A percentile compares a stretch with the other conserved stretches of the same genome.
These are phyloP conservation scores for Microplitis mediator DNA, from an alignment of 1,140 invertebrate genomes.

Conservation along the genomic window DNA sequence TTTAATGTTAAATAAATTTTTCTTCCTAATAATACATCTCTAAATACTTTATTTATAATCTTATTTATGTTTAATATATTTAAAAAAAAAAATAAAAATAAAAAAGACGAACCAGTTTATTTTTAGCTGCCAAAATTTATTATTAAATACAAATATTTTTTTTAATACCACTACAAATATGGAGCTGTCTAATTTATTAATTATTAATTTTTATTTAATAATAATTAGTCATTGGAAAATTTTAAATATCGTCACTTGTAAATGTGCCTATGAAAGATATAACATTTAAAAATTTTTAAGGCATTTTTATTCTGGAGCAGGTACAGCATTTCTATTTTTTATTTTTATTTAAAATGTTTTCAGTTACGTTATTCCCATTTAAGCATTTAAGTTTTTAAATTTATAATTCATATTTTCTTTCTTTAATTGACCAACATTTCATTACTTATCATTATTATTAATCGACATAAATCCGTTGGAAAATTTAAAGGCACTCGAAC, in stretches of 20 bases:
- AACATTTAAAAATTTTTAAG: background rate
- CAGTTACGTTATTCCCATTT: too few relatives aligned
- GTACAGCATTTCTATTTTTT: background rate
- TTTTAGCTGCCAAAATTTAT: background rate
- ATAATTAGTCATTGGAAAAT: background rate
- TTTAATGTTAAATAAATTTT: background rate
- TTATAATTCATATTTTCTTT: too few relatives aligned
- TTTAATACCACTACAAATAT: background rate
- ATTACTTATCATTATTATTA: too few relatives aligned
- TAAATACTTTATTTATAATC: background rate
- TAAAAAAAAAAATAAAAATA: background rate
- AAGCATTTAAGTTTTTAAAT: too few relatives aligned
- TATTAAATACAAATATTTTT: background rate
- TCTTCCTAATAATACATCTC: background rate
- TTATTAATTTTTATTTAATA: background rate
- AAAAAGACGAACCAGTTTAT: background rate
- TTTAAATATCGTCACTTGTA: background rate
- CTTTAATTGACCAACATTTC: too few relatives aligned
- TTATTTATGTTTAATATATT: background rate
- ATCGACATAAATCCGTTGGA: too few relatives aligned
- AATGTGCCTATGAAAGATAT: background rate
- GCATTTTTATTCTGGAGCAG: background rate
- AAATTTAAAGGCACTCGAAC: too few relatives aligned
- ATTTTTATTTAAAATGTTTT: background rate
- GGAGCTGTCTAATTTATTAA: background rate